Percentiles rank a stretch among this genome's conserved stretches.
Conservation (phyloP, 1,140 invertebrate species). For the Trichonephila clavipes region DNA sequence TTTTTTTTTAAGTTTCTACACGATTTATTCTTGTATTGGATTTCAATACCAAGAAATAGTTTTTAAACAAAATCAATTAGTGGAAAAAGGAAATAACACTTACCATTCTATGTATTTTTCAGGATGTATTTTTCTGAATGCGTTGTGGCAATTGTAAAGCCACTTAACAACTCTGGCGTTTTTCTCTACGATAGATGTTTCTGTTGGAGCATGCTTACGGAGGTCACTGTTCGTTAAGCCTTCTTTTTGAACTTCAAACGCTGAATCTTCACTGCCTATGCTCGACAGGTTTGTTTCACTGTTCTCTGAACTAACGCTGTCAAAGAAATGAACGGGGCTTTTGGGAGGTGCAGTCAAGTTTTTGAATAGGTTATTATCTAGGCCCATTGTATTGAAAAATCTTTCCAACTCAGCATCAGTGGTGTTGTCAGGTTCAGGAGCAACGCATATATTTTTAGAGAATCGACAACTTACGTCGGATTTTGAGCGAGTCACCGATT, state of each 20-base stretch:
- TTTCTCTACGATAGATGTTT: conserved; percentile 91
- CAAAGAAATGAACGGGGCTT: conserved; percentile 63
- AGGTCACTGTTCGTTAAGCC: conserved; percentile 50
- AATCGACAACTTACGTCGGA: conserved; percentile 85
- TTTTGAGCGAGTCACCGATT: conserved; percentile 85
- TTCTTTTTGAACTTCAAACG: conserved; percentile 35
- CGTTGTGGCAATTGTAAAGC: conserved; percentile 87
- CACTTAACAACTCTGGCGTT: conserved; percentile 96
- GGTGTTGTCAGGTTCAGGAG: conserved; percentile 75
- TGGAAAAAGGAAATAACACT: background rate
- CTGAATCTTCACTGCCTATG: conserved; percentile 49
- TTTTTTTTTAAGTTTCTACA: too few species aligned
- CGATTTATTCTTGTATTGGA: too few species aligned
- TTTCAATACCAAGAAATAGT: too few species aligned
- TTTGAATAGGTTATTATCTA: conserved; percentile 83
- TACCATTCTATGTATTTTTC: conserved; percentile 8
- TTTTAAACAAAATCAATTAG: too few species aligned
- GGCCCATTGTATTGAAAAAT: conserved; percentile 93
- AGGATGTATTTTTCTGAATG: conserved; percentile 61
- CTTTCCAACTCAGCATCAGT: conserved; percentile 79
- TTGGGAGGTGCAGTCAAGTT: conserved; percentile 21
- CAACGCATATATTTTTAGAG: conserved; percentile 18
- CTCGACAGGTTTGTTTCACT: conserved; percentile 58
- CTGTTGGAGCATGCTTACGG: conserved; percentile 79
- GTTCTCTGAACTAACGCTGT: conserved; percentile 59